Percentiles rank a stretch among this genome's conserved stretches.
Evolutionary conservation across 2,888 invertebrate species (phyloP).

Genomic region (Priocnemis perturbator): DNA sequence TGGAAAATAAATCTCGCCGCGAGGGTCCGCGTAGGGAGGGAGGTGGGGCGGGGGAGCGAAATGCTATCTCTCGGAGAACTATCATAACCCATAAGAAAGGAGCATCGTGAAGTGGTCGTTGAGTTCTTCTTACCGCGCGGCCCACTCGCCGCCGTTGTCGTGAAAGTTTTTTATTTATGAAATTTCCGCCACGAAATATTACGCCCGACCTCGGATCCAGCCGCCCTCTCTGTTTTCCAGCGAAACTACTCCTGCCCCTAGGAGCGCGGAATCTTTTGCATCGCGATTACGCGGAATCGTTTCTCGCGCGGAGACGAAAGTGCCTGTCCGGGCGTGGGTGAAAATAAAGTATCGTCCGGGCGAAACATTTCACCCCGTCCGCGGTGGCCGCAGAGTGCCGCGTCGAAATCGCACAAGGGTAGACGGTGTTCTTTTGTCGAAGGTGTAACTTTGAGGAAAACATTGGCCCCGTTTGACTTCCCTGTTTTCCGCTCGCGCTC

Average conservation of each 20-base stretch:
- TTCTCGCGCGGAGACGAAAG: conserved; percentile 6
- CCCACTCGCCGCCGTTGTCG: conserved; percentile 34
- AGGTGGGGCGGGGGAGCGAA: conserved; percentile 18
- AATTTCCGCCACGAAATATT: conserved; percentile 45
- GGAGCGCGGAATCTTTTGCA: conserved; percentile 18
- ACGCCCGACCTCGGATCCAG: conserved; percentile 20
- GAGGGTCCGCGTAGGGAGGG: conserved; percentile 24
- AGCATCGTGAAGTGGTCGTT: conserved; percentile 20
- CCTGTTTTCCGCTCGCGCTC: no score
- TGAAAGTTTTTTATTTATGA: conserved; percentile 56
- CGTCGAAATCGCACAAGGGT: no score
- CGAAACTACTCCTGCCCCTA: neutral
- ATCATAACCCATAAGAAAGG: conserved; percentile 48
- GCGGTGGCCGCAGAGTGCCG: neutral
- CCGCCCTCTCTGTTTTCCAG: conserved; percentile 28
- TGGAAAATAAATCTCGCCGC: conserved; percentile 56
- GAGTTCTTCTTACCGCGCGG: conserved; percentile 40
- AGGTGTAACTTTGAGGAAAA: no score
- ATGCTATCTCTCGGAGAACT: conserved; percentile 53
- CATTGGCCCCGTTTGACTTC: no score
- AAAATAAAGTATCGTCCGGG: conserved; percentile 21
- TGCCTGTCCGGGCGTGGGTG: neutral
- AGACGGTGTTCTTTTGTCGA: no score
- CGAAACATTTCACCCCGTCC: conserved; percentile 1
- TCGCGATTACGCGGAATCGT: conserved; percentile 13